These are phyloP conservation scores for Drosophila mauritiana DNA, from an alignment of 1,140 invertebrate genomes.

Conservation along the genomic window DNA sequence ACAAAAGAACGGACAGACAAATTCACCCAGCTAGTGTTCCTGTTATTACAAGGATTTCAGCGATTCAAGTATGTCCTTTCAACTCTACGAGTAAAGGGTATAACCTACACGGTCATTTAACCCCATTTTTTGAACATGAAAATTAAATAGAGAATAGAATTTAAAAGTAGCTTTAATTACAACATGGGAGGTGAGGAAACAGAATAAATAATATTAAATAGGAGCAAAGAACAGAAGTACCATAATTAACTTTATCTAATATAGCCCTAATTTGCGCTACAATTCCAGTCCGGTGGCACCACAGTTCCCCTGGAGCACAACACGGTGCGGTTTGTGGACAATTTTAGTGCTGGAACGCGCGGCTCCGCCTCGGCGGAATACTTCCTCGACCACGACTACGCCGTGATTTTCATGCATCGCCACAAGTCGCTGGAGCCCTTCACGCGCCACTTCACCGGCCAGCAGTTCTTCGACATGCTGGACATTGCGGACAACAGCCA, in stretches of 20 bases:
- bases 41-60: no score
- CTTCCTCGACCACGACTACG: conserved; percentile 93
- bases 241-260: not conserved
- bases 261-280: not conserved
- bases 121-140: no score
- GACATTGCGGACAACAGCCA: conserved; percentile 87
- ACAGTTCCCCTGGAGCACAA: conserved; percentile 98
- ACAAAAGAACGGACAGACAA: no score
- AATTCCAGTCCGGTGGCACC: conserved; percentile 94
- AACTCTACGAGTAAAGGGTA: no score
- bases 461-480: conserved; percentile 93
- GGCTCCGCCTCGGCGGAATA: conserved; percentile 98
- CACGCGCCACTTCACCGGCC: conserved; percentile 92
- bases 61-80: no score
- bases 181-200: no score
- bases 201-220: not conserved
- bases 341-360: conserved; percentile 98
- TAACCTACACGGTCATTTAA: no score
- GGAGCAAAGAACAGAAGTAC: not conserved
- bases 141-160: no score
- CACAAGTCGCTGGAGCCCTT: conserved; percentile 95
- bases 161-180: no score
- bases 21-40: no score
- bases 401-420: conserved; percentile 92
- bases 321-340: conserved; percentile 98